A percentile compares a stretch with the other conserved stretches of the same genome.
These are phyloP conservation scores for Poecilus cupreus DNA, from an alignment of 2,888 invertebrate species.

Conservation along the genomic window DNA sequence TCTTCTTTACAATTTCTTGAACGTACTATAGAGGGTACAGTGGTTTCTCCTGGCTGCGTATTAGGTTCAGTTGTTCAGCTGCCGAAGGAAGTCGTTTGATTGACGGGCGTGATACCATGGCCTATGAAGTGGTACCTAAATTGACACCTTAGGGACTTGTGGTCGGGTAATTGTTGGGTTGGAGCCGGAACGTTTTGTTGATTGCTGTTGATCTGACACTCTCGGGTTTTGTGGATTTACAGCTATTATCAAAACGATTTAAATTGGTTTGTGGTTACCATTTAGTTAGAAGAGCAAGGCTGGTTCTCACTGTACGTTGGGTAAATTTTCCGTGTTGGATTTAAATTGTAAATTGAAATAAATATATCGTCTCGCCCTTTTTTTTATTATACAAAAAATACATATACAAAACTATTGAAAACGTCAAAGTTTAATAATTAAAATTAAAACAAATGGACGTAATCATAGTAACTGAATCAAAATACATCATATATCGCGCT, in stretches of 20 bases:
- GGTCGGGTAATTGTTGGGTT: constrained; percentile 22
- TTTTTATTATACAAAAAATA: no score
- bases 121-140: constrained; percentile 36
- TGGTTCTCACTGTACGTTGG: no score
- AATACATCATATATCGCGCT: no score
- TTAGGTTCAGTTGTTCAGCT: constrained; percentile 11
- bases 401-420: no score
- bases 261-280: constrained; percentile 11
- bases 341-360: no score
- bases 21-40: neutral
- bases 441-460: no score
- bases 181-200: constrained; percentile 21
- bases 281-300: constrained; percentile 16
- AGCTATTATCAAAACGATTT: constrained; percentile 13
- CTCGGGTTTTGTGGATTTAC: constrained; percentile 5
- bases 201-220: constrained; percentile 21
- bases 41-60: neutral
- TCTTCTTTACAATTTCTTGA: neutral
- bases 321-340: no score
- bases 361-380: no score
- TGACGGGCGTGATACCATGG: constrained; percentile 33
- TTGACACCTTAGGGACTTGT: constrained; percentile 44
- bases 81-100: constrained; percentile 41
- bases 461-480: no score
- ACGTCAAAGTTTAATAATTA: no score